phyloP scores from a whole-genome alignment of 2,113 vertebrate genomes.

The Alosa alosa region DNA sequence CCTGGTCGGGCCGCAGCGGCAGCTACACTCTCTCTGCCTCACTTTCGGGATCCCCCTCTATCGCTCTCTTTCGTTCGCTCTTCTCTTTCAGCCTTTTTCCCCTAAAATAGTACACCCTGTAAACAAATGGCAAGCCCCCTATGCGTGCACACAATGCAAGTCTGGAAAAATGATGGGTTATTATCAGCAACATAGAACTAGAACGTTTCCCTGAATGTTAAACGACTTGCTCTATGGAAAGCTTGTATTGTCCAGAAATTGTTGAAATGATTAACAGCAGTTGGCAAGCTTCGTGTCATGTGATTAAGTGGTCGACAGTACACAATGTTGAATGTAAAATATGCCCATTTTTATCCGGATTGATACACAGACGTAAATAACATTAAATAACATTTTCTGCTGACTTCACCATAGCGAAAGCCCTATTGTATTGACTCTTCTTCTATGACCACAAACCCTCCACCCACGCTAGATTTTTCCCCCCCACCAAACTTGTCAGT shows the following conservation, averaged over 20 bases:
- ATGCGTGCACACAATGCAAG: constrained; percentile 23
- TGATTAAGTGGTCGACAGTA: too few species aligned
- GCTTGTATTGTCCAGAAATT: constrained; percentile 33
- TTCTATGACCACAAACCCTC: too few species aligned
- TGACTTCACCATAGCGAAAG: too few species aligned
- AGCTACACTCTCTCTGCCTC: constrained; percentile 38
- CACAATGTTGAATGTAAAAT: too few species aligned
- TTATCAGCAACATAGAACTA: constrained; percentile 12
- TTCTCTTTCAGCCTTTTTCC: constrained; percentile 55
- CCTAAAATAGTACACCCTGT: constrained; percentile 60
- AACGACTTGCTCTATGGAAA: too few species aligned
- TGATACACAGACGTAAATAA: too few species aligned
- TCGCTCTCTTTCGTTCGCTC: constrained; percentile 37
- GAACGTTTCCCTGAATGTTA: not conserved
- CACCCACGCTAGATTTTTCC: too few species aligned
- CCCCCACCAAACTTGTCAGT: too few species aligned
- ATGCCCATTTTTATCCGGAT: too few species aligned
- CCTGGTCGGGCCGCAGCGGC: constrained; percentile 41
- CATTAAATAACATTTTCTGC: too few species aligned
- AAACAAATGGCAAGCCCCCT: constrained; percentile 18
- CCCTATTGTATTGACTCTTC: too few species aligned
- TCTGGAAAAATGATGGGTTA: constrained; percentile 26
- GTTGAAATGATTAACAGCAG: constrained; percentile 7
- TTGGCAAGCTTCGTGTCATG: too few species aligned
- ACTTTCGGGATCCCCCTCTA: constrained; percentile 35